Percentiles rank a stretch among this genome's conserved stretches.
Evolutionary conservation across 2,888 invertebrate species (phyloP).

Genomic region (Globia sparganii): DNA sequence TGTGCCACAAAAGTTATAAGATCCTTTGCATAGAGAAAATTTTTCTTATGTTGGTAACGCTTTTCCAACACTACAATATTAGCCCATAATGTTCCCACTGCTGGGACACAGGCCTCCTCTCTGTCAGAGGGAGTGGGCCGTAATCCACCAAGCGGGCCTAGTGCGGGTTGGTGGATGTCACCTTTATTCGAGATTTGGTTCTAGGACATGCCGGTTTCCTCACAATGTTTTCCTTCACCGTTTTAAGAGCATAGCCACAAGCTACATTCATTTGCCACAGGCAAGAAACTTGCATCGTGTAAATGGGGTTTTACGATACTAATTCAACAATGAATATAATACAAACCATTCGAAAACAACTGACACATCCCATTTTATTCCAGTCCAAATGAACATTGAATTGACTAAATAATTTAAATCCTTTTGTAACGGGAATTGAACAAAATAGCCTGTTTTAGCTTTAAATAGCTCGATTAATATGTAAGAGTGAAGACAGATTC

Average conservation of each 20-base stretch:
- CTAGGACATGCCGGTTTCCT: no score
- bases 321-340: neutral
- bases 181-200: no score
- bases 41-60: neutral
- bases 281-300: neutral
- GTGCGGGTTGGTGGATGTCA: no score
- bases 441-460: slow-evolving; percentile 41
- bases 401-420: slow-evolving; percentile 41
- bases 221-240: no score
- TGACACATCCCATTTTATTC: slow-evolving; percentile 15
- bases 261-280: neutral
- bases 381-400: slow-evolving; percentile 32
- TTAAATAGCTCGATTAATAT: slow-evolving; percentile 57
- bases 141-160: no score
- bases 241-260: no score
- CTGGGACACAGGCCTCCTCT: no score
- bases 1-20: neutral
- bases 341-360: slow-evolving; percentile 1
- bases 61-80: no score
- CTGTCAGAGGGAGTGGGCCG: no score
- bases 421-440: slow-evolving; percentile 23
- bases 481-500: slow-evolving; percentile 60
- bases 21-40: neutral
- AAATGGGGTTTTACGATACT: neutral
- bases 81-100: no score